Evolutionary conservation across 2,113 vertebrate species (phyloP), one percentile per base, ranked within the genome.

Genomic region (Theristicus caerulescens): DNA sequence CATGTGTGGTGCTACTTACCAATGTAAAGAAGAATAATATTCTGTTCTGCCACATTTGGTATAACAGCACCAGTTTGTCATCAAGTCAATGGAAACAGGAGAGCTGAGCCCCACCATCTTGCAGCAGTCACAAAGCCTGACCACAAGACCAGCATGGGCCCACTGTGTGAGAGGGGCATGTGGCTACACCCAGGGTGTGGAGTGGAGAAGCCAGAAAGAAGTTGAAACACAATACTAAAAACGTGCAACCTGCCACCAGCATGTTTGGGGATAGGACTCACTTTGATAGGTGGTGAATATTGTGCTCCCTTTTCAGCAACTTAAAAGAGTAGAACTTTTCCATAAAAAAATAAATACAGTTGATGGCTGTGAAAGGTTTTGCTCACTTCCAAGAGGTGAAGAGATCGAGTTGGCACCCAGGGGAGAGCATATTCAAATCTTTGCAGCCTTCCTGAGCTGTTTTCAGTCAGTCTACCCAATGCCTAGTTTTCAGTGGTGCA

Each of bases 151-250:
- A 4, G 14, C 20, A 1, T 22, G 11, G 20, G 14, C 26, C 22
- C 0, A 0, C 13, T n/a, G 5, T 46, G 19, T 0, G 0, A 91
- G 15, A 44, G 20, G 18, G 42, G 7, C n/a, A 62, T 2, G 1
- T 31, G 44, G 55, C 40, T 34, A 21, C 8, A 36, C 3, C 14
- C 3, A 46, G 18, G 10, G 3, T 7, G 5, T 3, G 38, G 62
- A 73, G 47, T 24, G 9, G 29, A 40, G n/a, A 67, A 72, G 12
- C 9, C 2, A 69, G 31, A 76, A 79, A 38, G 55, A 78, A 38
- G 24, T 2, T 49, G 52, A 86, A 76, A 11, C 10, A 44, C 16
- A 10, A 22, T 7, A 16, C 16, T 46, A 34, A 72, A 71, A 81
- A 7, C 1, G 0, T 6, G 10, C 20, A 25, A 86, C 5, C 6